Evolutionary conservation across 2,797 vertebrate species (phyloP), one percentile per base, ranked within the genome.

Genomic region (Syncerus caffer): DNA sequence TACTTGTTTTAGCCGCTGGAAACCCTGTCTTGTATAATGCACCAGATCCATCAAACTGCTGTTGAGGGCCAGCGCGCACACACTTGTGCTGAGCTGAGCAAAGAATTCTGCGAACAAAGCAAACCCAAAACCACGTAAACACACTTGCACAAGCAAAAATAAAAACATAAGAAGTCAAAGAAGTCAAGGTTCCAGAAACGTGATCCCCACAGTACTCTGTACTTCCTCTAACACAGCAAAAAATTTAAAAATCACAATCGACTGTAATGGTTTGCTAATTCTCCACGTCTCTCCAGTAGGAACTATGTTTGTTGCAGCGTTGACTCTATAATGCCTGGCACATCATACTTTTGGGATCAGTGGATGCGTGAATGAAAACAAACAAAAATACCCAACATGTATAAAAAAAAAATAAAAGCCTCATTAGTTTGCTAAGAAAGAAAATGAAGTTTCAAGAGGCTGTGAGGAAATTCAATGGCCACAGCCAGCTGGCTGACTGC

Each of bases 1-100:
- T 98, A 99, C 98, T 98, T 99, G 99, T 97, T 99, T 98, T 85
- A 99, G 99, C 99, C 99, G 99, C 98, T 99, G 99, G 97, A 99
- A 99, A 58, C 99, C 99, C 97, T 99, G 99, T 92, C 99, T 99
- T 9, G 98, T 98, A 95, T 99, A 99, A 85, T 98, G 99, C 91
- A 99, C 99, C 99, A 99, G 98, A 31, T 99, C 98, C 8, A 89
- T 98, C 99, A 99, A 98, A 93, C 98, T 99, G 74, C 99, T 99
- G 93, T 99, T 99, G 87, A 99, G 98, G 89, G 99, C 99, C 98
- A 99, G 97, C 14, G 98, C 84, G 2, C 99, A 99, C 6, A 99
- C 95, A 0, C 95, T 98, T 11, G 98, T 85, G 98, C 99, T 99
- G 98, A 99, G 99, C 96, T 99, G 99, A 53, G 98, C 93, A 98